Conservation (phyloP, 2,113 vertebrate genomes). For the Apistogramma diplotaenia region DNA sequence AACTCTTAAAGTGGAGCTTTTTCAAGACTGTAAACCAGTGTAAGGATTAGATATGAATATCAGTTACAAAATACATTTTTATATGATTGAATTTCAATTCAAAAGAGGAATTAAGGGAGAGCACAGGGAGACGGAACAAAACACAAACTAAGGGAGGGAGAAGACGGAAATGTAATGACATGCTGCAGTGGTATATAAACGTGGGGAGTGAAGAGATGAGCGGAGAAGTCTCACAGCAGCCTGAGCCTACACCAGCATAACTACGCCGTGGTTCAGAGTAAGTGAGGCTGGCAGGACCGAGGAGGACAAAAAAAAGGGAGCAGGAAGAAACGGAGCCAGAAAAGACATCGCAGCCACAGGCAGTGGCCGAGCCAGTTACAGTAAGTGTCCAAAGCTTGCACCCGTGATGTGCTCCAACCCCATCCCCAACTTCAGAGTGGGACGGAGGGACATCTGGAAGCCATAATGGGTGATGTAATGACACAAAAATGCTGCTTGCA, state of each 20-base stretch:
- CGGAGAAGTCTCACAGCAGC: background rate
- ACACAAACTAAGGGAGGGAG: background rate
- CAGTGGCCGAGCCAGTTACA: conserved; percentile 50
- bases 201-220: background rate
- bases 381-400: conserved; percentile 57
- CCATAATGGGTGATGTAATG: conserved; percentile 77
- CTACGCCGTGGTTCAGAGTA: background rate
- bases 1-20: background rate
- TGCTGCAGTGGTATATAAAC: background rate
- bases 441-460: conserved; percentile 79
- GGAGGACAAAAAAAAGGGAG: background rate
- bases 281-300: background rate
- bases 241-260: background rate
- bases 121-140: background rate
- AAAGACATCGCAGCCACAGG: background rate
- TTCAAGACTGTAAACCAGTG: background rate
- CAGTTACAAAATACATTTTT: background rate
- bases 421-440: conserved; percentile 40
- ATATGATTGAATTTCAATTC: background rate
- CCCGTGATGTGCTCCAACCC: conserved; percentile 30
- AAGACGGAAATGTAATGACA: background rate
- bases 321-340: background rate
- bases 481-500: conserved; percentile 74
- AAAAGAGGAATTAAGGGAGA: background rate
- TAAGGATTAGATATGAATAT: background rate